phyloP scores from a whole-genome alignment of 2,113 vertebrate species.

The Piprites chloris region DNA sequence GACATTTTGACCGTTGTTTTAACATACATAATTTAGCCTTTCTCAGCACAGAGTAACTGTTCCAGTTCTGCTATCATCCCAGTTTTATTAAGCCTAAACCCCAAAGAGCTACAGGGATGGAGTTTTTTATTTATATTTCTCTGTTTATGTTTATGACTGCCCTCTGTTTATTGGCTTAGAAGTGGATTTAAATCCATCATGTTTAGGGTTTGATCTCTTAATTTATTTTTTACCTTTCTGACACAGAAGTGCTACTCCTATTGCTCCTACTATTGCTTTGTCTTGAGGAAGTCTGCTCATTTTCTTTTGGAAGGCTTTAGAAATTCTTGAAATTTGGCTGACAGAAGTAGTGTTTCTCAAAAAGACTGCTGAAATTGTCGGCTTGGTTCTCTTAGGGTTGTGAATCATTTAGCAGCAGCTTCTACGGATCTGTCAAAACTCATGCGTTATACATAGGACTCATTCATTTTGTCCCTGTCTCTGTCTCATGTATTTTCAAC shows the following conservation, averaged over 20 bases:
- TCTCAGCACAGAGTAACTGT: background rate
- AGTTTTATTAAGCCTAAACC: background rate
- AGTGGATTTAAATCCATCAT: background rate
- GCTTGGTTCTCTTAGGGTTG: background rate
- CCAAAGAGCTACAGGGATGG: background rate
- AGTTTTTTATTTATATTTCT: background rate
- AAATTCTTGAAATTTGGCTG: slow-evolving; percentile 4
- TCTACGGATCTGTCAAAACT: slow-evolving; percentile 17
- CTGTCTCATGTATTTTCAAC: slow-evolving; percentile 16
- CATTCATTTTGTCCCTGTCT: background rate
- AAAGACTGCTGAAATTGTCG: background rate
- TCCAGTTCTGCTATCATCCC: background rate
- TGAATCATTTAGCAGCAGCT: slow-evolving; percentile 10
- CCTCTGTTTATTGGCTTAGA: background rate
- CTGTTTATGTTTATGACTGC: background rate
- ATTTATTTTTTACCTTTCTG: background rate
- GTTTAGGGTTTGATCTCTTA: background rate
- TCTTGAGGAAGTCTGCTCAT: background rate
- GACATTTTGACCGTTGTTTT: background rate
- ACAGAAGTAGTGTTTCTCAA: background rate
- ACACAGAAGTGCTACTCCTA: background rate
- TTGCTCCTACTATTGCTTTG: background rate
- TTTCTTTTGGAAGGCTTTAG: background rate
- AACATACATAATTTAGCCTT: background rate
- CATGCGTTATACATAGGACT: background rate